phyloP scores from a whole-genome alignment of 2,113 vertebrate species.

The Corydoras sp. region DNA sequence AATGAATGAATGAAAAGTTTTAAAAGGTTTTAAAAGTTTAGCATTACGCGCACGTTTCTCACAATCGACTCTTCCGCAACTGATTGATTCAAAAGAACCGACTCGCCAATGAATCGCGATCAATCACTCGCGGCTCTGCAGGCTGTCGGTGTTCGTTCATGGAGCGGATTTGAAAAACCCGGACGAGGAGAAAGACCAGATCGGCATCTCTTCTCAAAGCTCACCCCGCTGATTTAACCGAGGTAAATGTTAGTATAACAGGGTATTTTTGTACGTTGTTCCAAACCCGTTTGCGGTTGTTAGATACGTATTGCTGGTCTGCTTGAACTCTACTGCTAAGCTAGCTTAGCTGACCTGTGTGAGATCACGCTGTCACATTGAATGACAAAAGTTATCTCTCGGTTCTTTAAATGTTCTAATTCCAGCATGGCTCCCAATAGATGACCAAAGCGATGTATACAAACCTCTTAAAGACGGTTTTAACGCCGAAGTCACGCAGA shows the following conservation, averaged over 20 bases:
- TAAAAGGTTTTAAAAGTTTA: too few species aligned
- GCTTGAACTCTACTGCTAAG: not conserved
- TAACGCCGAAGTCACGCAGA: too few species aligned
- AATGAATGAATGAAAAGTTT: too few species aligned
- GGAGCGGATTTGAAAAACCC: not conserved
- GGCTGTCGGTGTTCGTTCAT: not conserved
- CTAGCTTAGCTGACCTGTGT: not conserved
- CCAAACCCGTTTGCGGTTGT: not conserved
- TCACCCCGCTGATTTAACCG: not conserved
- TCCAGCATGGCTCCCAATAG: too few species aligned
- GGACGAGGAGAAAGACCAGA: not conserved
- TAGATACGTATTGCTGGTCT: not conserved
- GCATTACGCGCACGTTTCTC: not conserved
- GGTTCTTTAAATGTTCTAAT: too few species aligned
- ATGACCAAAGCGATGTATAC: too few species aligned
- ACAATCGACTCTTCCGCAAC: not conserved
- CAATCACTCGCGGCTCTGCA: not conserved
- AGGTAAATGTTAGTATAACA: slow-evolving; percentile 3
- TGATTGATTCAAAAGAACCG: slow-evolving; percentile 1
- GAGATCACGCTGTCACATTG: not conserved
- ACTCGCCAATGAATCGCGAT: not conserved
- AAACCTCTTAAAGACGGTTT: too few species aligned
- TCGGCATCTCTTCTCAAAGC: not conserved
- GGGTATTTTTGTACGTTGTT: not conserved
- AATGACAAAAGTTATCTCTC: too few species aligned